A percentile compares a stretch with the other conserved stretches of the same genome.
phyloP scores from a whole-genome alignment of 2,888 invertebrate species.

The Drosophila colorata region DNA sequence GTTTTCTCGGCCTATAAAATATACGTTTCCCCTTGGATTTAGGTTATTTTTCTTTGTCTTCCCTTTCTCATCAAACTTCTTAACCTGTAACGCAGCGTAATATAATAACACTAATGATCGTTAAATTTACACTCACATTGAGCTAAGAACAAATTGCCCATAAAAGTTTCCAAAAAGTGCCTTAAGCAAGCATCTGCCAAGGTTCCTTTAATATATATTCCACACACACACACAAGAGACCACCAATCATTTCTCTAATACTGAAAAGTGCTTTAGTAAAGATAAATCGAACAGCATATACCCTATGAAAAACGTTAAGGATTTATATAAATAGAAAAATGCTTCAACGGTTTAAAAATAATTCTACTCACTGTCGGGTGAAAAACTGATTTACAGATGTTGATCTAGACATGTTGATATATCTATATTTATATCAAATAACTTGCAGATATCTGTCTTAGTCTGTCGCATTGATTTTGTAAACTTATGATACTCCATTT shows the following conservation, averaged over 20 bases:
- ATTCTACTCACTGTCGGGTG: too few species aligned
- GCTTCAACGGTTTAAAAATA: neutral
- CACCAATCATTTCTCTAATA: slow-evolving; percentile 64
- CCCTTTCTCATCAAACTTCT: slow-evolving; percentile 6
- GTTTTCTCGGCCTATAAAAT: too few species aligned
- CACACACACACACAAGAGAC: slow-evolving; percentile 11
- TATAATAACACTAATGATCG: slow-evolving; percentile 55
- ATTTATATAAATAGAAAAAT: neutral
- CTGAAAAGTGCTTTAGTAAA: neutral
- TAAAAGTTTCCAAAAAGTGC: slow-evolving; percentile 56
- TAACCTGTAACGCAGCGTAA: slow-evolving; percentile 19
- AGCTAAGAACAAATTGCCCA: slow-evolving; percentile 55
- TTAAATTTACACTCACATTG: slow-evolving; percentile 51
- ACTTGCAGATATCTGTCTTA: too few species aligned
- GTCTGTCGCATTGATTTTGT: too few species aligned
- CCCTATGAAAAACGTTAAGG: slow-evolving; percentile 1
- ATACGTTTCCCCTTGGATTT: too few species aligned
- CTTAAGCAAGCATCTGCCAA: slow-evolving; percentile 50
- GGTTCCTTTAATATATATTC: slow-evolving; percentile 38
- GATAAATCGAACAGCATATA: neutral
- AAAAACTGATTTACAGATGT: neutral
- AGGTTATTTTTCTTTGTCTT: neutral
- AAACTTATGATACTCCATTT: neutral
- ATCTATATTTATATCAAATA: too few species aligned
- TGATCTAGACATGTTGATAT: neutral